Evolutionary conservation across 2,797 vertebrate species (phyloP), one percentile per base, ranked within the genome.

Genomic region (Enteromius unitaeniatus): DNA sequence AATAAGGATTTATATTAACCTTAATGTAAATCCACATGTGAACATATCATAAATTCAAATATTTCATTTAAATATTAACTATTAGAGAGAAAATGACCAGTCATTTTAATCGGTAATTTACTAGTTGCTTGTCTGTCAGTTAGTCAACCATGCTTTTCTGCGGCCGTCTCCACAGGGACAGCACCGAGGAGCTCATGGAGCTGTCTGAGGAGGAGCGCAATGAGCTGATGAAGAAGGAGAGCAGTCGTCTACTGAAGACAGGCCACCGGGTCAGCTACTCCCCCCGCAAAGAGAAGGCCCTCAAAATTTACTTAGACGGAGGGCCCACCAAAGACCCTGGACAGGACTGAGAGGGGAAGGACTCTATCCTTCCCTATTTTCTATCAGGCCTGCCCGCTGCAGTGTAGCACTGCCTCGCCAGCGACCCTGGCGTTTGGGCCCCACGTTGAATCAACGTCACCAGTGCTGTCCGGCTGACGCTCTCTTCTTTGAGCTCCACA

Each of bases 261-360:
- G 98, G 98, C 89, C 97, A 99, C 88, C 97, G 97, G 1, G 96
- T 99, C 91, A 99, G 97, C 84, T 99, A 99, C 94, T 99, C 98
- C 1, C 98, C 98, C 31, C 97, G 98, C 88, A 99, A 99, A 91
- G 98, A 99, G 93, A 99, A 99, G 90, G 98, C 98, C 91, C 96
- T 99, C 83, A 99, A 99, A 94, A 99, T 99, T 93, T 99, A 99
- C 93, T 94, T 99, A 93, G 98, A 99, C 14, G 97, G 98, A 84
- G 97, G 97, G 69, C 97, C 97, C 82, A 94, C 95, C 92, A 99
- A 97, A 95, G 98, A 99, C 92, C 90, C 94, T 70, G 95, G 96
- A 88, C 98, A 97, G 93, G 97, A 99, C 95, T 99, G 97, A 99
- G 90, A 83, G 17, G 19, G 77, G n/a, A 51, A 45, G 9, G 1